Percentiles rank a stretch among this genome's conserved stretches.
phyloP scores from a whole-genome alignment of 2,888 invertebrate species.

The Chrysolina haemoptera region DNA sequence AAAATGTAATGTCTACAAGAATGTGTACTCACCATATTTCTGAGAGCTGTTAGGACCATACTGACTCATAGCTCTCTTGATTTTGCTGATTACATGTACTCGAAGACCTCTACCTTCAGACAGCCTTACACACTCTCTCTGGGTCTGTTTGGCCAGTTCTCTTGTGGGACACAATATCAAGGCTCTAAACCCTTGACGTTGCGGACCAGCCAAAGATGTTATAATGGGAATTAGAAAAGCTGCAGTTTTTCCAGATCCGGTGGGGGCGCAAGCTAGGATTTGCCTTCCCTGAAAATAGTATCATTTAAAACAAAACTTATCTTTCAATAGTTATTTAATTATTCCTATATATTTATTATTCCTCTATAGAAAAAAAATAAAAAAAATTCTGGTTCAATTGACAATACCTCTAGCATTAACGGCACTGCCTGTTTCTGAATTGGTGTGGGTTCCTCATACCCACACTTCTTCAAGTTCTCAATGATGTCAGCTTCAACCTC shows the following conservation, averaged over 20 bases:
- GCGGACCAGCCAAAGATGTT: slow-evolving; percentile 80
- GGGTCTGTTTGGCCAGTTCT: slow-evolving; percentile 94
- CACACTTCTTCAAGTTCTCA: slow-evolving; percentile 79
- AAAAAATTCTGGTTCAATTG: no score
- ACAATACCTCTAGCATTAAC: slow-evolving; percentile 81
- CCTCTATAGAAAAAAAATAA: no score
- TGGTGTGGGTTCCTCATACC: slow-evolving; percentile 86
- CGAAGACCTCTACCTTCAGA: slow-evolving; percentile 82
- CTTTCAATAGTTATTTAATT: no score
- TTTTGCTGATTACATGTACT: slow-evolving; percentile 85
- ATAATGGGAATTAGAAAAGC: slow-evolving; percentile 94
- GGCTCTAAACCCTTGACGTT: slow-evolving; percentile 86
- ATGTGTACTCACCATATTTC: slow-evolving; percentile 77
- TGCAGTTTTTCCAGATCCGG: slow-evolving; percentile 97
- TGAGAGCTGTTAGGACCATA: slow-evolving; percentile 82
- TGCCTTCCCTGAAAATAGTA: slow-evolving; percentile 77
- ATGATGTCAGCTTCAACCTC: slow-evolving; percentile 75
- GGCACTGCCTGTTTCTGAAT: slow-evolving; percentile 96
- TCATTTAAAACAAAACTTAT: no score
- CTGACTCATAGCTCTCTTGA: slow-evolving; percentile 80
- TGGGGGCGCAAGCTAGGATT: slow-evolving; percentile 95
- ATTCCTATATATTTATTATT: no score
- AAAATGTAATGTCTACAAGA: no score
- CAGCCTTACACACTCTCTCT: slow-evolving; percentile 83
- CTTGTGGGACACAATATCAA: slow-evolving; percentile 93